Base-by-base conservation (phyloP, 2,888 invertebrate species). In the Halictus quadricinctus region DNA sequence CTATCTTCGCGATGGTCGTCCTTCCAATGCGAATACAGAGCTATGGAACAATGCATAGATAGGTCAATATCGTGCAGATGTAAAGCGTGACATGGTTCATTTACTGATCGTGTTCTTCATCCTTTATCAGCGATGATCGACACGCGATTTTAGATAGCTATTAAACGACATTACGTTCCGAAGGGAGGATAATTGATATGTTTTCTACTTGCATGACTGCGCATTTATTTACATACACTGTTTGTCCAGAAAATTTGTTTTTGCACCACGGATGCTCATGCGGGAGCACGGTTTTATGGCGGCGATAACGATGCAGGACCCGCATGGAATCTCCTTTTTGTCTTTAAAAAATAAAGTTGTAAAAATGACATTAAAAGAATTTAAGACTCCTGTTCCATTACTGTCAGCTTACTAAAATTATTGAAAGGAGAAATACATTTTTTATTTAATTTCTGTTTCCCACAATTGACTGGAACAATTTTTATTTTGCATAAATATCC, bases 11-110 rank as follows among this genome's bases (percentile, higher is more conserved):
- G 91, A 18, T 95, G 95, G 95, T 85, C 89, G 21, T 76, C 84
- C 21, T 89, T 95, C 48, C 94, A 94, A 79, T 88, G 88, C 13
- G 92, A 94, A 50, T 94, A 94, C 94, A 91, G 92, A 87, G 88
- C 91, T 12, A 93, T 94, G 93, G 94, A 94, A 84, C 89, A 87
- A 76, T 89, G 88, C 72, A 89, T 94, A 81, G 93, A 94, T 87
- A 93, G 92, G 94, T 93, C 86, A 72, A 80, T 87, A 84, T 29
- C 69, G 41, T 29, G 72, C 18, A 18, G 36, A 66, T 36, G 36
- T 41, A 70, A 0, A 74, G 64, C n/a, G 41, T 70, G 58, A n/a
- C 81, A 60, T 72, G 58, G 58, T 64, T 70, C 58, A 18, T 25
- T 25, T 70, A 76, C 54, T 54, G 74, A 86, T 81, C 73, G 81